phyloP scores from a whole-genome alignment of 1,140 invertebrate genomes.

The Danaus plexippus region DNA sequence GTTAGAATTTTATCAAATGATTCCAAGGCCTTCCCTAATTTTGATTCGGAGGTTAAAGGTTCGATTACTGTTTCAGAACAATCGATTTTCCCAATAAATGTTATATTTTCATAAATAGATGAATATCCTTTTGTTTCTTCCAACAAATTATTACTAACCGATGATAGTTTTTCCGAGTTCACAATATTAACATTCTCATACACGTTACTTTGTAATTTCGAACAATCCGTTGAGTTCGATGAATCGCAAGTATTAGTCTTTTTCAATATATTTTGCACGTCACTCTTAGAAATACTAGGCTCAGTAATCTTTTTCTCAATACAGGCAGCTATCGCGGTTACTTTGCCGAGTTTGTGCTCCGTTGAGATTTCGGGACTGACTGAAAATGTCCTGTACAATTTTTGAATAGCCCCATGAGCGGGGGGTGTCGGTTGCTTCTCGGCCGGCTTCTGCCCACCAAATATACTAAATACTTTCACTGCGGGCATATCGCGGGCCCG shows the following conservation, averaged over 20 bases:
- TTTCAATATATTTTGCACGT: slow-evolving; percentile 50
- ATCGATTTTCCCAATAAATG: slow-evolving; percentile 48
- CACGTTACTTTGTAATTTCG: slow-evolving; percentile 36
- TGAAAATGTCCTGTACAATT: slow-evolving; percentile 70
- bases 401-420: slow-evolving; percentile 59
- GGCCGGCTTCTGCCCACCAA: slow-evolving; percentile 65
- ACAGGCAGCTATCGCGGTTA: slow-evolving; percentile 60
- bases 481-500: slow-evolving; percentile 68
- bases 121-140: slow-evolving; percentile 60
- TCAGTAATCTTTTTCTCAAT: slow-evolving; percentile 60
- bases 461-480: slow-evolving; percentile 69
- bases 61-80: slow-evolving; percentile 23
- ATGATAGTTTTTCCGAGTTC: slow-evolving; percentile 15
- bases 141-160: slow-evolving; percentile 38
- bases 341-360: slow-evolving; percentile 61
- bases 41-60: slow-evolving; percentile 55
- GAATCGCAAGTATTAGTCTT: slow-evolving; percentile 43
- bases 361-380: slow-evolving; percentile 44
- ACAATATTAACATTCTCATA: slow-evolving; percentile 70
- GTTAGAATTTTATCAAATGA: slow-evolving; percentile 77
- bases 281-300: slow-evolving; percentile 50
- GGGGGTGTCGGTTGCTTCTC: slow-evolving; percentile 50
- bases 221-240: slow-evolving; percentile 36
- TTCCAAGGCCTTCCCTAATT: slow-evolving; percentile 75
- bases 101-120: slow-evolving; percentile 63